Conservation (phyloP, 2,888 invertebrate genomes). For the Pristionchus mayeri region DNA sequence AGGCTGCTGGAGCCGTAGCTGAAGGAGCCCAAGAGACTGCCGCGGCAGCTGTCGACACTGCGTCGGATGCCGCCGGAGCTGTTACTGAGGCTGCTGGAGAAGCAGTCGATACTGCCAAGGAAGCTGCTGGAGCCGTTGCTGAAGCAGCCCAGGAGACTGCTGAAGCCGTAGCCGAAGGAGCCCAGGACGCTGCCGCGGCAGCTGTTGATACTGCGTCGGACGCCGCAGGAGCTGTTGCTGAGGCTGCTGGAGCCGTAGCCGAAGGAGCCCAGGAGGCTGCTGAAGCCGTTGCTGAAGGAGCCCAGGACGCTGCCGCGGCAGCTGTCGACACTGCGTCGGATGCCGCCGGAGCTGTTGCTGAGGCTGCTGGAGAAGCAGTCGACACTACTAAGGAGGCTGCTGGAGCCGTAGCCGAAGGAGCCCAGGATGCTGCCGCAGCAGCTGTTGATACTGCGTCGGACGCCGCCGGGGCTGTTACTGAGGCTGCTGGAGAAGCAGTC, state of each 20-base stretch:
- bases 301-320: not conserved
- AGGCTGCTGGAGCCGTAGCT: not conserved
- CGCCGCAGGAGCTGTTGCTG: not conserved
- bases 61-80: not conserved
- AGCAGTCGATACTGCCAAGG: not conserved
- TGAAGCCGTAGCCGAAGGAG: not conserved
- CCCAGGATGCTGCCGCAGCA: not conserved
- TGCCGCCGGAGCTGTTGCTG: not conserved
- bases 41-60: not conserved
- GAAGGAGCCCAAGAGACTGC: no score
- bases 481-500: not conserved
- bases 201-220: not conserved
- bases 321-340: not conserved
- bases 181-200: not conserved
- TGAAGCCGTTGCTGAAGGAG: not conserved
- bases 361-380: not conserved
- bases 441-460: not conserved
- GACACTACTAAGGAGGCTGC: not conserved
- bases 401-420: not conserved
- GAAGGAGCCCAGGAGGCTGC: not conserved
- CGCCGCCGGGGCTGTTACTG: not conserved
- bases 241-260: not conserved
- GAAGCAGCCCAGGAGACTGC: not conserved
- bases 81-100: not conserved
- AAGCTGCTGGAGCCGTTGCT: not conserved